Evolutionary conservation across 2,797 vertebrate species (phyloP), one percentile per base, ranked within the genome.

Genomic region (Arrhamphus sclerolepis): DNA sequence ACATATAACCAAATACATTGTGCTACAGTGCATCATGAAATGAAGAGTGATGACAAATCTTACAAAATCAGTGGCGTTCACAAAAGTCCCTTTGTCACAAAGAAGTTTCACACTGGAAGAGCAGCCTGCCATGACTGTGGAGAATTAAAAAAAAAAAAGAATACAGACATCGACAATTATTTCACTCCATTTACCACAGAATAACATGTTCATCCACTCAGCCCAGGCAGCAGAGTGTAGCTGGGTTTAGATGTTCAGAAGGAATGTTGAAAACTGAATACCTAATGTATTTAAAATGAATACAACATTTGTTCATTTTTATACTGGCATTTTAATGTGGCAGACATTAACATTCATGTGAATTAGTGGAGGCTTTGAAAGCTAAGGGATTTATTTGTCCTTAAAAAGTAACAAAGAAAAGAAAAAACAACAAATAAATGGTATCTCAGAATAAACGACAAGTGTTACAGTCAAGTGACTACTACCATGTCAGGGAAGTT

Each of bases 61-160:
- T 76, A 99, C 98, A 66, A 94, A 93, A 1, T 99, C 97, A 65
- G 74, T 93, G 58, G 92, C 85, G 64, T 98, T 97, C 70, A 99
- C 97, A 0, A 85, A 91, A 24, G 95, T 93, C 3, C 96, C 95
- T 0, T 95, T 95, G 81, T 99, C 97, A 26, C 95, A 98, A 29
- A 99, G 93, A 20, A 99, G 93, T 64, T 99, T 98, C 58, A 98
- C 94, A 21, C 96, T 96, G 41, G 97, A 95, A 28, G 94, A 70
- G 70, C 97, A 99, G 83, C 96, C 96, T 0, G 95, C 96, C 95
- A 98, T 98, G 16, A 97, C 97, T 99, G 82, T 16, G 46, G 49
- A 64, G 22, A 44, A n/a, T n/a, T n/a, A 11, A 18, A 65, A 28
- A 50, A 16, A 49, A 10, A 10, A 51, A 50, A 44, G 14, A 56